phyloP scores from a whole-genome alignment of 1,140 invertebrate genomes.

The Cyphomyrmex costatus region DNA sequence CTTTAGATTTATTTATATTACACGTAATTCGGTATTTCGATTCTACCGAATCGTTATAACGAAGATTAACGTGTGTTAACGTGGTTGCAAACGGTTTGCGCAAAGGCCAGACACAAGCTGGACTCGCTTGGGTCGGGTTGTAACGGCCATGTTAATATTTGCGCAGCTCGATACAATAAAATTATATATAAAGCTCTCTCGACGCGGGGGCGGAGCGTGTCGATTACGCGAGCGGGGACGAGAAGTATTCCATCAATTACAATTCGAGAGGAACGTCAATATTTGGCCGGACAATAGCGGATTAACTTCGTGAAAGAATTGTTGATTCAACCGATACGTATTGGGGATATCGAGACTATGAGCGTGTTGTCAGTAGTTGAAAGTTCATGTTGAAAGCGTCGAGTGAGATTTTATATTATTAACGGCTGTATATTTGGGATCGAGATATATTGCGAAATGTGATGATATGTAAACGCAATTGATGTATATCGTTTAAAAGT shows the following conservation, averaged over 20 bases:
- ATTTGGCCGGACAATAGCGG: conserved; percentile 65
- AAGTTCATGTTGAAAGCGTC: conserved; percentile 24
- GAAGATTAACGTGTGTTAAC: conserved; percentile 33
- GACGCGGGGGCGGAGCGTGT: conserved; percentile 46
- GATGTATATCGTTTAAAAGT: neutral
- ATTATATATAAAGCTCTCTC: conserved; percentile 60
- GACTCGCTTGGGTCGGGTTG: conserved; percentile 7
- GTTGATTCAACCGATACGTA: conserved; percentile 66
- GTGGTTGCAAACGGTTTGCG: conserved; percentile 38
- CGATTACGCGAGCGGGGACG: conserved; percentile 50
- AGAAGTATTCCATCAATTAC: conserved; percentile 71
- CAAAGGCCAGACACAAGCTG: conserved; percentile 38
- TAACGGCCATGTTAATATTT: conserved; percentile 67
- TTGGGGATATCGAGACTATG: conserved; percentile 20
- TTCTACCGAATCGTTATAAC: conserved; percentile 11
- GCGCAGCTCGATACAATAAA: conserved; percentile 70
- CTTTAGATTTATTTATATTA: conserved; percentile 9
- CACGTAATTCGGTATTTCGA: neutral
- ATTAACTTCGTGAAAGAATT: conserved; percentile 71
- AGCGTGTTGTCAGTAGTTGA: conserved; percentile 24
- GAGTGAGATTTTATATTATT: conserved; percentile 36
- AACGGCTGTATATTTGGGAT: conserved; percentile 7
- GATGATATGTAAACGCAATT: conserved; percentile 5
- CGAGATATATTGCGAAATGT: conserved; percentile 20
- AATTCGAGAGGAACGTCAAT: conserved; percentile 70